Evolutionary conservation across 2,888 invertebrate genomes (phyloP).

Genomic region (Eupelmus urozonus): DNA sequence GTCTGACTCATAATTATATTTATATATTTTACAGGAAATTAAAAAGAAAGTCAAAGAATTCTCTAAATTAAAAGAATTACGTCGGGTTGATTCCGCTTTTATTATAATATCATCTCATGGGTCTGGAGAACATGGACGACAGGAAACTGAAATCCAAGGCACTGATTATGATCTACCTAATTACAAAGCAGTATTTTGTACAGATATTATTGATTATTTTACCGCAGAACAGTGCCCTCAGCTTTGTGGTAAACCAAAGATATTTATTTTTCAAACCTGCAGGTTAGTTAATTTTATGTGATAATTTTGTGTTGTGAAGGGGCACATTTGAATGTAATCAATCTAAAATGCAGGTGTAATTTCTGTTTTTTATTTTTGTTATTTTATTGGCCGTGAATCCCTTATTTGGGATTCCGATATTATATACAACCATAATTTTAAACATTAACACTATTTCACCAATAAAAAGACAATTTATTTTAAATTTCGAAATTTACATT

Average conservation of each 20-base stretch:
- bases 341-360: not conserved
- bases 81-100: conserved; percentile 71
- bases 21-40: conserved; percentile 65
- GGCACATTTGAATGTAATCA: conserved; percentile 33
- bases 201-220: conserved; percentile 75
- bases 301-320: not conserved
- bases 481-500: not conserved
- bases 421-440: conserved; percentile 4
- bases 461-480: not conserved
- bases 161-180: conserved; percentile 61
- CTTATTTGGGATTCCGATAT: not conserved
- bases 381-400: not conserved
- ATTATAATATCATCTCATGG: conserved; percentile 74
- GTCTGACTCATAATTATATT: not conserved
- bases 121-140: conserved; percentile 59
- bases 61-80: conserved; percentile 64
- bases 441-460: conserved; percentile 42
- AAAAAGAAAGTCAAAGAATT: conserved; percentile 64
- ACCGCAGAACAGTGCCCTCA: conserved; percentile 76
- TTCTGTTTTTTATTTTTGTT: not conserved
- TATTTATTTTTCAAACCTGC: conserved; percentile 81
- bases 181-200: conserved; percentile 64
- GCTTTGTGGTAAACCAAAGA: conserved; percentile 80
- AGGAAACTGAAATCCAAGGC: conserved; percentile 68
- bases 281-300: conserved; percentile 69